These are phyloP conservation scores for Chironomus tentans DNA, from an alignment of 2,888 invertebrate species.

Conservation along the genomic window DNA sequence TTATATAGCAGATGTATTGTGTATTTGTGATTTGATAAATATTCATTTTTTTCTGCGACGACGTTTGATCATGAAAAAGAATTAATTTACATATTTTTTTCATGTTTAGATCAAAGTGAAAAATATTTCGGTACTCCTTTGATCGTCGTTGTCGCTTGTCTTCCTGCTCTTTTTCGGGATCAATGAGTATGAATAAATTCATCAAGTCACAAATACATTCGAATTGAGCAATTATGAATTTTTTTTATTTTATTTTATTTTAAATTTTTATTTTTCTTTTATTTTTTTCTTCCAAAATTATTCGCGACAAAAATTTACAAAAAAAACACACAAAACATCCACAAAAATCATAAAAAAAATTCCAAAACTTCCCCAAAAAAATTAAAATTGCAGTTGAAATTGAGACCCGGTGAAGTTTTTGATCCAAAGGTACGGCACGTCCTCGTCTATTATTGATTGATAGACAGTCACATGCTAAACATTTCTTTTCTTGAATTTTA, in stretches of 20 bases:
- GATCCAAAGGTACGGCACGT: constrained; percentile 60
- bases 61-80: too few species aligned
- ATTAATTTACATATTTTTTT: too few species aligned
- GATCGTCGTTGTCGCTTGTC: too few species aligned
- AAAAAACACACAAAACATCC: constrained; percentile 14
- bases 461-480: background rate
- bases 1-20: too few species aligned
- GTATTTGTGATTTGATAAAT: too few species aligned
- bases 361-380: constrained; percentile 8
- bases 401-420: constrained; percentile 69
- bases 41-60: too few species aligned
- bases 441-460: background rate
- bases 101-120: too few species aligned
- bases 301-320: background rate
- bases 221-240: background rate
- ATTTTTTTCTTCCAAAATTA: constrained; percentile 21
- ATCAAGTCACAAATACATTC: background rate
- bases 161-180: too few species aligned
- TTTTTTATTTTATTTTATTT: too few species aligned
- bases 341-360: background rate
- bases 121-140: too few species aligned
- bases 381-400: constrained; percentile 44
- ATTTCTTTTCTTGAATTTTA: background rate
- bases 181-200: background rate
- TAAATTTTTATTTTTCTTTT: constrained; percentile 15